Evolutionary conservation across 2,113 vertebrate genomes (phyloP).

Genomic region (Mus musculus): GRCm39 chr16:28283501-28284000

Average conservation of each 20-base stretch:
- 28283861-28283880: background rate
- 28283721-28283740: background rate
- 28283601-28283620: background rate
- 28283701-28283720: conserved; percentile 43
- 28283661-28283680: background rate
- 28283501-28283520: background rate
- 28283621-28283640: background rate
- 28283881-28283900: background rate
- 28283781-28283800: background rate
- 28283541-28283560: background rate
- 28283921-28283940: background rate
- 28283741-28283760: background rate
- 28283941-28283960: background rate
- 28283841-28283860: background rate
- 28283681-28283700: background rate
- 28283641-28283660: no score
- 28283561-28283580: fast-evolving
- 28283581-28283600: background rate
- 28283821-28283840: background rate
- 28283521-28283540: conserved; percentile 2
- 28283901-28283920: background rate
- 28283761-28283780: background rate
- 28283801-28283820: background rate
- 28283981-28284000: background rate
- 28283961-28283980: background rate